Base-by-base conservation (phyloP, 2,797 vertebrate genomes). In the Xiphorhynchus erythropygius region DNA sequence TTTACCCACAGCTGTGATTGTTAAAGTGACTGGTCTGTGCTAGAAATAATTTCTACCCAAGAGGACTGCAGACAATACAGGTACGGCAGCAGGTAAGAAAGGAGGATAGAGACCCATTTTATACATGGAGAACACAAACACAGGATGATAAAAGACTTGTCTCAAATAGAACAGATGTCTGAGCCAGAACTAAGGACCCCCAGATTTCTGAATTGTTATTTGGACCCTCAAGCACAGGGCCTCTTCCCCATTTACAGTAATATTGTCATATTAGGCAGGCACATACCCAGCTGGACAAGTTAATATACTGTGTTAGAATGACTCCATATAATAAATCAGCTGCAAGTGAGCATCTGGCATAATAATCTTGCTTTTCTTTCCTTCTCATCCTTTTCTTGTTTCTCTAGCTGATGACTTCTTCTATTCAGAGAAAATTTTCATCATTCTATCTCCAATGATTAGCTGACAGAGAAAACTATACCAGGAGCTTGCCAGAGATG, bases 341-440 rank as follows among this genome's bases (percentile, higher is more conserved):
- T 89, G 37, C 60, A 91, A 84, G 44, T 67, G 32, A 94, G 46
- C 82, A 91, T 59, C 79, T 94, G 86, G 71, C 28, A 82, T 76
- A 91, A 91, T 52, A 93, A 95, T 85, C 25, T 77, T 88, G 56
- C 49, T 71, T 94, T 62, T 18, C 55, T 60, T 82, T 81, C 46
- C 75, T 95, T 89, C 68, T 95, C 67, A 56, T 94, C 44, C 32
- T 93, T 93, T 94, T 81, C 68, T 91, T 78, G 13, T 91, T 93
- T 91, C 77, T 37, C 84, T 80, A 89, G 76, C 69, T 79, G 56
- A 25, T 79, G 41, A 84, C 84, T 80, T 91, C 79, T 93, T 79
- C 49, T 41, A 84, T 79, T 73, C 81, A 59, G 53, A 86, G 65
- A 86, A 82, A 83, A 86, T 63, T 63, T 89, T 92, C 85, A 90